These are phyloP conservation scores for Nymphalis polychloros DNA, from an alignment of 2,888 invertebrate genomes.

Conservation along the genomic window DNA sequence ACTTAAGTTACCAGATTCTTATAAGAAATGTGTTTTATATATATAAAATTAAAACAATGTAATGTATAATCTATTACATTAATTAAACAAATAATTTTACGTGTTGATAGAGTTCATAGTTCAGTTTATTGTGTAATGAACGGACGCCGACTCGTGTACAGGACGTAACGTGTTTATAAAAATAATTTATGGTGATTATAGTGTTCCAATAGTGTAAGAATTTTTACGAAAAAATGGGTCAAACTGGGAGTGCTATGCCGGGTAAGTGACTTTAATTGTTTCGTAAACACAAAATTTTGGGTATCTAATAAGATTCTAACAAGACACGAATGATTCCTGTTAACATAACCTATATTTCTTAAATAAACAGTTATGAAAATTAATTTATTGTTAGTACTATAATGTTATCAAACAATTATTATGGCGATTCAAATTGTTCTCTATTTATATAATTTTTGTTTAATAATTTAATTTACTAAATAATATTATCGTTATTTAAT, in stretches of 20 bases:
- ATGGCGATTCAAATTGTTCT: not conserved
- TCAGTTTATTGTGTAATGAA: constrained; percentile 52
- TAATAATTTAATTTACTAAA: too few relatives aligned
- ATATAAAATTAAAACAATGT: not conserved
- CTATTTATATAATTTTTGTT: too few relatives aligned
- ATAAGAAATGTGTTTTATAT: constrained; percentile 43
- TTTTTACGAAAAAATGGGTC: constrained; percentile 59
- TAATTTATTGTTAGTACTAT: not conserved
- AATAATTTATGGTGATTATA: constrained; percentile 32
- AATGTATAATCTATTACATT: constrained; percentile 15
- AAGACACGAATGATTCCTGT: not conserved
- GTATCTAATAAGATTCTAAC: constrained; percentile 11
- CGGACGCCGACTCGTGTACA: constrained; percentile 19
- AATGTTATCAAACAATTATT: not conserved
- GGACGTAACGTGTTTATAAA: constrained; percentile 28
- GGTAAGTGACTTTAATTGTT: constrained; percentile 60
- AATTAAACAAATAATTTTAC: constrained; percentile 49
- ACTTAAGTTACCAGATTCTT: constrained; percentile 44
- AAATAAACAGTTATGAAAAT: too few relatives aligned
- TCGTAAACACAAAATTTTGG: not conserved
- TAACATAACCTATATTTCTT: not conserved
- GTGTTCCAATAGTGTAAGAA: constrained; percentile 35
- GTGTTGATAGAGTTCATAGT: constrained; percentile 60
- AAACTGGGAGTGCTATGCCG: constrained; percentile 70
- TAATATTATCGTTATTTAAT: too few relatives aligned